Evolutionary conservation across 2,888 invertebrate species (phyloP), one percentile per base, ranked within the genome.

Genomic region (Plebejus anna): DNA sequence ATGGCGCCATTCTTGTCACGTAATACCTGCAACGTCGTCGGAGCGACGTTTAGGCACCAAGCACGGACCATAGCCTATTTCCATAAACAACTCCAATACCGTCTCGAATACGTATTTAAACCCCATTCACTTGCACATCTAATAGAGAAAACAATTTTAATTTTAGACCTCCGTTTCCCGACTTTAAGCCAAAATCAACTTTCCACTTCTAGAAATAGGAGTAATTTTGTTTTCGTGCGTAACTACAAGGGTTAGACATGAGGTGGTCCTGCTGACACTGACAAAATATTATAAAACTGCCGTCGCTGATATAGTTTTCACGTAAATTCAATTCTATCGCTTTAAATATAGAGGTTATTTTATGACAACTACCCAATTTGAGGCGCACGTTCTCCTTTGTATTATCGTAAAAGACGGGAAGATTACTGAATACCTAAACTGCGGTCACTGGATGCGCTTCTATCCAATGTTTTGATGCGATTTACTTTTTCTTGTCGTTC

Each of bases 41-140:
- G 16, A 73, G 51, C 51, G 55, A 55, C 73, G 32, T 73, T 51
- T 73, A 32, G 32, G 55, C 32, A 73, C 55, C 73, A 28, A 73
- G 32, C 66, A 36, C 13, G 78, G 42, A 76, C 32, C 51, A 47
- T 76, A 32, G 76, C 9, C 77, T 70, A 87, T 87, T 88, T 86
- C 82, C 88, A 88, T 87, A 87, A 88, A 88, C 87, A 87, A 85
- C 85, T 84, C 83, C 85, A 82, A 82, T 82, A 81, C 82, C 84
- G 82, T 81, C 86, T 83, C 85, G 87, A 88, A 88, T 88, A 82
- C 86, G 84, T 85, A 87, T 88, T 88, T 87, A 88, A 87, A 85
- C 86, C 85, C 85, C 84, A 85, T 88, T 87, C 84, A 85, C 83
- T 82, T 82, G 81, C 81, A 80, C 73, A 80, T 77, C 59, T 77